phyloP scores from a whole-genome alignment of 2,113 vertebrate species.

The Tyrannus savana region DNA sequence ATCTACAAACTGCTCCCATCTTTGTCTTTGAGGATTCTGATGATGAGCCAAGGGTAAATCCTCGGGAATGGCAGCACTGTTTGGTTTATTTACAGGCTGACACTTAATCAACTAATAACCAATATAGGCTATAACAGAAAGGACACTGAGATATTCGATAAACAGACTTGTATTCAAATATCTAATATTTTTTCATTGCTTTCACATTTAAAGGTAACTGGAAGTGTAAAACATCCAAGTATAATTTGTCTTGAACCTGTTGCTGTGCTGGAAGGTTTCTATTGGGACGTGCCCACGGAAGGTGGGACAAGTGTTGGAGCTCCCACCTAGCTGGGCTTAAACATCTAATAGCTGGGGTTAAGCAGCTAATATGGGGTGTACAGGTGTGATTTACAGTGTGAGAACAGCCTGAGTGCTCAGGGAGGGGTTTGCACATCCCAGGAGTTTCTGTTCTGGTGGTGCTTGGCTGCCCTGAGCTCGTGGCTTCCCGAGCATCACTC shows the following conservation, averaged over 20 bases:
- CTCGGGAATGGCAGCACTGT: not conserved
- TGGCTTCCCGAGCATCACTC: not conserved
- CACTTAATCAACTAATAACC: too few species aligned
- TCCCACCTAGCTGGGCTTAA: not conserved
- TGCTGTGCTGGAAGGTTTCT: not conserved
- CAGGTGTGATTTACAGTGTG: not conserved
- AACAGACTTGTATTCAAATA: too few species aligned
- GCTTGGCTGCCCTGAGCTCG: not conserved
- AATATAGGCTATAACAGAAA: too few species aligned
- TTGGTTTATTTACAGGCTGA: too few species aligned
- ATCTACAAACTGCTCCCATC: not conserved
- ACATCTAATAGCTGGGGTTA: too few species aligned
- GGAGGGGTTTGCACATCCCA: not conserved
- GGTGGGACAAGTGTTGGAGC: accelerated
- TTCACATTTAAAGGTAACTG: too few species aligned
- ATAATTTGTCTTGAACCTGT: too few species aligned
- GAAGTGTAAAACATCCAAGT: too few species aligned
- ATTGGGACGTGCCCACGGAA: not conserved
- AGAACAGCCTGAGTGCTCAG: not conserved
- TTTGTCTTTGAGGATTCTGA: not conserved
- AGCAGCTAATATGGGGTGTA: not conserved
- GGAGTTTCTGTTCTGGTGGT: not conserved
- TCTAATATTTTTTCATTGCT: too few species aligned
- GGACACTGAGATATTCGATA: too few species aligned
- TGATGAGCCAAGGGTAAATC: not conserved